phyloP scores from a whole-genome alignment of 2,888 invertebrate species.

The Ditula angustiorana region DNA sequence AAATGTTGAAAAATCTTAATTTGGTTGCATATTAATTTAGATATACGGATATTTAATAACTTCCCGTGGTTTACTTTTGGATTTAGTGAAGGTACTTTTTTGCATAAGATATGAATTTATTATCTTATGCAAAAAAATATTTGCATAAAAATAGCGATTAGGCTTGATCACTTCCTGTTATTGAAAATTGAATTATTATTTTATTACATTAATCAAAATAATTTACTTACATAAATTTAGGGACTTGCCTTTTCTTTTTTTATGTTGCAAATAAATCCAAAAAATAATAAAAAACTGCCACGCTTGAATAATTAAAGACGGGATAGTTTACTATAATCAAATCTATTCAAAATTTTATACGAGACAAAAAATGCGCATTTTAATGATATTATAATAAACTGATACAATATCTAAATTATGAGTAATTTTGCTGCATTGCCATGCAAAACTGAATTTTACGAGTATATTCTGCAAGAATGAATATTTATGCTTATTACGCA shows the following conservation, averaged over 20 bases:
- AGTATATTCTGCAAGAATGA: background rate
- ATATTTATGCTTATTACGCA: background rate
- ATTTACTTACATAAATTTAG: background rate
- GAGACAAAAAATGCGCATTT: background rate
- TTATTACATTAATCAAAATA: background rate
- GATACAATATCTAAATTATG: background rate
- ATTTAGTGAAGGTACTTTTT: too few species aligned
- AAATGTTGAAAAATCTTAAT: too few species aligned
- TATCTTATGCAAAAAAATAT: constrained; percentile 2
- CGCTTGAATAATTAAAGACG: background rate
- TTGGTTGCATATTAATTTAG: background rate
- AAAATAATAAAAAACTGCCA: background rate
- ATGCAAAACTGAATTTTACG: background rate
- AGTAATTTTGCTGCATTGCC: background rate
- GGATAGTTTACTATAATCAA: background rate
- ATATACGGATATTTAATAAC: background rate
- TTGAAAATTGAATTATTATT: background rate
- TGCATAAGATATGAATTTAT: too few species aligned
- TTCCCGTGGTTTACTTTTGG: background rate
- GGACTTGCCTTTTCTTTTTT: background rate
- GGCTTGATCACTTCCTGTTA: background rate
- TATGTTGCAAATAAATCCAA: background rate
- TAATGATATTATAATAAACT: background rate
- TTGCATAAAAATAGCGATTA: background rate
- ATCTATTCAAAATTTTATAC: background rate